These are phyloP conservation scores for Chloroclystis v-ata DNA, from an alignment of 2,888 invertebrate species.

Conservation along the genomic window DNA sequence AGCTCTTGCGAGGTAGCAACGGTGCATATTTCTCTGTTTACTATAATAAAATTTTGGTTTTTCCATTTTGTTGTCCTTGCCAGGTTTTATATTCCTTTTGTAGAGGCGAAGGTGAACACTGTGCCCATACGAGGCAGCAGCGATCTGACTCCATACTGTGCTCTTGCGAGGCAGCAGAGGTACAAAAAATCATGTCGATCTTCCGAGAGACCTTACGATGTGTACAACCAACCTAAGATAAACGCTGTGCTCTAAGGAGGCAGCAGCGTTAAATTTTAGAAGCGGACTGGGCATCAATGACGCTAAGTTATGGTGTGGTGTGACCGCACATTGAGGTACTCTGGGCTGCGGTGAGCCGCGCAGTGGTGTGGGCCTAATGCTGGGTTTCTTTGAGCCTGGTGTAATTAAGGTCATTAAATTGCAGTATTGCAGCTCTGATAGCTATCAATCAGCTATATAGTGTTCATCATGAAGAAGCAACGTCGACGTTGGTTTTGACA, in stretches of 20 bases:
- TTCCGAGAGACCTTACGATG: not conserved
- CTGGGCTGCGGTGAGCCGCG: not conserved
- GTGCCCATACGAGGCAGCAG: not conserved
- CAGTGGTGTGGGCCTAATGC: not conserved
- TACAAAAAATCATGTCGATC: not conserved
- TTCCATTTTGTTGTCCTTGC: too few relatives aligned
- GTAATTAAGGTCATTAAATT: not conserved
- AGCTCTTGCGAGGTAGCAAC: conserved; percentile 4
- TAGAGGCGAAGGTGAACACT: not conserved
- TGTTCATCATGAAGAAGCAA: not conserved
- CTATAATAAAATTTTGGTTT: too few relatives aligned
- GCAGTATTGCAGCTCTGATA: too few relatives aligned
- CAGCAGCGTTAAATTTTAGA: conserved; percentile 2
- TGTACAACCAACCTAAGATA: too few relatives aligned
- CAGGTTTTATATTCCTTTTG: too few relatives aligned
- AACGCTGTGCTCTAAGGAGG: conserved; percentile 8
- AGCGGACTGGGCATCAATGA: not conserved
- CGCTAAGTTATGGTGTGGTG: conserved; percentile 12
- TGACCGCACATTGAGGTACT: not conserved
- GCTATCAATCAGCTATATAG: too few relatives aligned
- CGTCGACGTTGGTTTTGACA: too few relatives aligned
- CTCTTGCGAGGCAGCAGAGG: not conserved
- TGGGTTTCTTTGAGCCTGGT: conserved; percentile 18
- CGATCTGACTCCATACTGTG: too few relatives aligned
- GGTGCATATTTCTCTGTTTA: not conserved